Conservation (phyloP, 2,797 vertebrate species). For the Falco concolor region DNA sequence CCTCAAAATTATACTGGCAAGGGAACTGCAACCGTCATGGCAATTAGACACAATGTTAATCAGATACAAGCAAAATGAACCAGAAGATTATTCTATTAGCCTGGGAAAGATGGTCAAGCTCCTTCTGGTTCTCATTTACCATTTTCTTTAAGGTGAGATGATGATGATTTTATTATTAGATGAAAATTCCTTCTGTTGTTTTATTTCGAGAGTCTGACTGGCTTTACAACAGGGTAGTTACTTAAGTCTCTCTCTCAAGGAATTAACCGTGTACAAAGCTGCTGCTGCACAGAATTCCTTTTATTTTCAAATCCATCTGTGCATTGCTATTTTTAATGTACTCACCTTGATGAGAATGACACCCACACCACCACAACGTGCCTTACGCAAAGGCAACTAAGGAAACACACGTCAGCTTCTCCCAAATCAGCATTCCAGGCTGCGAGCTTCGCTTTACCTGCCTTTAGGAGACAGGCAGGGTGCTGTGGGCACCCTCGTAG, state of each 20-base stretch:
- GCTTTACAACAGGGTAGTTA: background rate
- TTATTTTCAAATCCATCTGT: background rate
- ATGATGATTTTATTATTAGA: background rate
- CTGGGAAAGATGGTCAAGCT: background rate
- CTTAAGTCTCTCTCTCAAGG: background rate
- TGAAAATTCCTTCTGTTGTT: background rate
- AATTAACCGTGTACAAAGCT: background rate
- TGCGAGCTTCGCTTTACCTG: background rate
- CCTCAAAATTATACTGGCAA: background rate
- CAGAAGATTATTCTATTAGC: background rate
- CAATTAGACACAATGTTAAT: background rate
- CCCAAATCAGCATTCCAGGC: background rate
- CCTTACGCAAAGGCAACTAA: fast-evolving
- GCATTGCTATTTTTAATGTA: background rate
- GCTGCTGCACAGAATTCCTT: background rate
- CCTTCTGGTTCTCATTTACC: background rate
- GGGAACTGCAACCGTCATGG: background rate
- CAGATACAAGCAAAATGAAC: background rate
- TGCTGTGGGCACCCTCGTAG: background rate
- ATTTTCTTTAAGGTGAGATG: background rate
- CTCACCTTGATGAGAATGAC: background rate
- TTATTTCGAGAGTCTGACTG: background rate
- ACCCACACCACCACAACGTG: fast-evolving
- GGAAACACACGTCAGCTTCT: background rate
- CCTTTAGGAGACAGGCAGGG: background rate